phyloP scores from a whole-genome alignment of 1,140 invertebrate species.

The Drosophila rhopaloa region DNA sequence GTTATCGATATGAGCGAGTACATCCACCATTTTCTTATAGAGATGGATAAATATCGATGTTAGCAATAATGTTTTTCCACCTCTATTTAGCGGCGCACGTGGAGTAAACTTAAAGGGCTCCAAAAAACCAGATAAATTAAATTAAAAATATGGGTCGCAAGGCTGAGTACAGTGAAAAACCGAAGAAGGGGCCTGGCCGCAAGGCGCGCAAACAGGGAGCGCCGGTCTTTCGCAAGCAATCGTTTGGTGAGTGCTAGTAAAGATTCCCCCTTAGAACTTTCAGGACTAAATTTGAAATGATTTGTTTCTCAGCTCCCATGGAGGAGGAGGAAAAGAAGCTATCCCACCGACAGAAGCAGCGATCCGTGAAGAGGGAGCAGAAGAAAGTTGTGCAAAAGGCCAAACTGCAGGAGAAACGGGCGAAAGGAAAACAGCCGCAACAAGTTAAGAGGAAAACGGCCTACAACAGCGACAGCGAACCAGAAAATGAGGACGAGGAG shows the following conservation, averaged over 20 bases:
- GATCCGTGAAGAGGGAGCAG: conserved; percentile 87
- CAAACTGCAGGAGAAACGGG: conserved; percentile 84
- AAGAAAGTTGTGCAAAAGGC: conserved; percentile 86
- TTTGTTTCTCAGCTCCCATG: conserved; percentile 58
- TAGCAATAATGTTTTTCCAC: no score
- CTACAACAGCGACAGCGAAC: conserved; percentile 77
- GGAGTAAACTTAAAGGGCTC: conserved; percentile 21
- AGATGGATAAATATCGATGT: no score
- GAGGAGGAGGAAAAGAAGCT: conserved; percentile 86
- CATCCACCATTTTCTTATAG: no score
- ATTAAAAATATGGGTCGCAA: conserved; percentile 91
- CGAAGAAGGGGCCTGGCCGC: conserved; percentile 92
- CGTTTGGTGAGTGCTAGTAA: conserved; percentile 82
- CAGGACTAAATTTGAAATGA: conserved; percentile 7
- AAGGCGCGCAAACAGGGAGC: conserved; percentile 94
- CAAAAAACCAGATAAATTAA: conserved; percentile 23
- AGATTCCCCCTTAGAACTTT: neutral
- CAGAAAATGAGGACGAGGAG: conserved; percentile 53
- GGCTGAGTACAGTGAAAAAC: conserved; percentile 90
- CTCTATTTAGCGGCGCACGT: conserved; percentile 41
- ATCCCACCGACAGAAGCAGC: conserved; percentile 89
- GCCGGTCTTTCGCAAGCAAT: conserved; percentile 88
- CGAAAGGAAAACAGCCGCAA: conserved; percentile 43
- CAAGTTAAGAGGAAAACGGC: conserved; percentile 53
- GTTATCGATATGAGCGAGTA: no score